Evolutionary conservation across 2,113 vertebrate species (phyloP).

Genomic region (Nothobranchius kuhntae): DNA sequence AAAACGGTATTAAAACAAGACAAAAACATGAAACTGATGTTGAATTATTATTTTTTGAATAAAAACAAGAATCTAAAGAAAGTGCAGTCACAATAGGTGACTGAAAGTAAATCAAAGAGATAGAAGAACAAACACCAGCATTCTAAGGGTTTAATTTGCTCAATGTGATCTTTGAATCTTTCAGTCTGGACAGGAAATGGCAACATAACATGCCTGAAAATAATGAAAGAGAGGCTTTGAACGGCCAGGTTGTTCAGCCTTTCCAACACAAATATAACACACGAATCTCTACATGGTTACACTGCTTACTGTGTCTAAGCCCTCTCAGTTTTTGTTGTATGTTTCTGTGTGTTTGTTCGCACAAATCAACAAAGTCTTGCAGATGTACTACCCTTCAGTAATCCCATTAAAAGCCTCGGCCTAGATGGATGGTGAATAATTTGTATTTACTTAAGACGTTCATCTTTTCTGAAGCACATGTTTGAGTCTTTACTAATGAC

Average conservation of each 20-base stretch:
- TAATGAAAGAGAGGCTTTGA: conserved; percentile 22
- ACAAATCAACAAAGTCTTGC: conserved; percentile 72
- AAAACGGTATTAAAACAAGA: conserved; percentile 7
- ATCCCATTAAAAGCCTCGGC: not conserved
- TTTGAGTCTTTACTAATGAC: too few relatives aligned
- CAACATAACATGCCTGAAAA: conserved; percentile 9
- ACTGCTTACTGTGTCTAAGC: conserved; percentile 58
- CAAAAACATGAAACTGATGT: conserved; percentile 12
- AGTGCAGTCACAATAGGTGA: not conserved
- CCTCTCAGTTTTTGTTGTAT: conserved; percentile 76
- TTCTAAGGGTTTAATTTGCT: conserved; percentile 75
- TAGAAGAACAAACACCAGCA: conserved; percentile 56
- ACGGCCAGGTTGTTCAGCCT: conserved; percentile 28
- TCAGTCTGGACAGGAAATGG: conserved; percentile 29
- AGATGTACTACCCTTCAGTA: not conserved
- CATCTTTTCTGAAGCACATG: too few relatives aligned
- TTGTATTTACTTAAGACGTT: too few relatives aligned
- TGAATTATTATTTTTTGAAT: not conserved
- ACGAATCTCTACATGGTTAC: conserved; percentile 42
- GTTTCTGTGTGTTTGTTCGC: conserved; percentile 73
- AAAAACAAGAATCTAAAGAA: not conserved
- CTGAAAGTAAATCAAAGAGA: conserved; percentile 30
- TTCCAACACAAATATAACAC: conserved; percentile 45
- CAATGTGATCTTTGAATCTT: conserved; percentile 47
- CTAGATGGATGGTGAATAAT: not conserved